These are phyloP conservation scores for Drosophila grimshawi DNA, from an alignment of 1,140 invertebrate species.

Conservation along the genomic window DNA sequence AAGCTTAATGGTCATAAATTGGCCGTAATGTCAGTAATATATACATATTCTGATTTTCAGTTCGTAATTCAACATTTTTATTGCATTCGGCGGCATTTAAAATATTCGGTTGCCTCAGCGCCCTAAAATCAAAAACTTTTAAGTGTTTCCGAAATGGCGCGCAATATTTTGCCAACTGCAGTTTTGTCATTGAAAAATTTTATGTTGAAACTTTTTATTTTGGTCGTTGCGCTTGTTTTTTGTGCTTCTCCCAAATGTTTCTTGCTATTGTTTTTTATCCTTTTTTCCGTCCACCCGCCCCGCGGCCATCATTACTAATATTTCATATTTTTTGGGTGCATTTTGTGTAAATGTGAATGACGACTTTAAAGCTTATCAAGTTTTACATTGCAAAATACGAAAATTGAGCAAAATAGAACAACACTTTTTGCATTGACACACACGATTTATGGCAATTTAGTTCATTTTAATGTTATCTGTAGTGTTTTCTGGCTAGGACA, in stretches of 20 bases:
- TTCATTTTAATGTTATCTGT: neutral
- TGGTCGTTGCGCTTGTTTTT: conserved; percentile 26
- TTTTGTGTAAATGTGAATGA: conserved; percentile 11
- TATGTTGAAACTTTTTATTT: conserved; percentile 37
- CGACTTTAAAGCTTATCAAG: conserved; percentile 9
- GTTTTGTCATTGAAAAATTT: conserved; percentile 56
- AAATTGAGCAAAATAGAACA: neutral
- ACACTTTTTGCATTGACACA: neutral
- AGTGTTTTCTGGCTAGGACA: neutral
- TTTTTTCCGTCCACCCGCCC: neutral
- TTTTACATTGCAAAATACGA: neutral
- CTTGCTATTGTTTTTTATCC: conserved; percentile 4
- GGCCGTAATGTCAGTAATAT: neutral
- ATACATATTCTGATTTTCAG: conserved; percentile 1
- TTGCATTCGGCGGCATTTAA: conserved; percentile 22
- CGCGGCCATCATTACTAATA: neutral
- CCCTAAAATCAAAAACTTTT: conserved; percentile 38
- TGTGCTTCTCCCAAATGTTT: conserved; percentile 13
- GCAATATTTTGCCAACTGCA: conserved; percentile 49
- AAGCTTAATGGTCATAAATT: neutral
- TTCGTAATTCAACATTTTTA: conserved; percentile 25
- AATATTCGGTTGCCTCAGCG: conserved; percentile 2
- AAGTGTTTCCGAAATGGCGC: conserved; percentile 52
- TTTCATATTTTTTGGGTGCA: conserved; percentile 10
- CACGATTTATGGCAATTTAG: neutral